Percentiles rank a stretch among this genome's conserved stretches.
Evolutionary conservation across 2,113 vertebrate species (phyloP).

Genomic region (Syngnathus scovelli): DNA sequence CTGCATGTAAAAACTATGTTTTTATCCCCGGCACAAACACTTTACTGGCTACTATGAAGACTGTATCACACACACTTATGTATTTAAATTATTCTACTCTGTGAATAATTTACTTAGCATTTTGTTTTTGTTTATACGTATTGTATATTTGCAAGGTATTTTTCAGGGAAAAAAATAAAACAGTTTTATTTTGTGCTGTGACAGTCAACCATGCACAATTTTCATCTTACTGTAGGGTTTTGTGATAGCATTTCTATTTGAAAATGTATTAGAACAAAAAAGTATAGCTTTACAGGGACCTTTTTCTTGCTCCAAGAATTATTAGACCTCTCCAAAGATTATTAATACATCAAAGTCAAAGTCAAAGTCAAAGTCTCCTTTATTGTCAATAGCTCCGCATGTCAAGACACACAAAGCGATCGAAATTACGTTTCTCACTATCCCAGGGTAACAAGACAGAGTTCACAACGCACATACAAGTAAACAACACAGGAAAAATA

Average conservation of each 20-base stretch:
- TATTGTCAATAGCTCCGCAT: too few species aligned
- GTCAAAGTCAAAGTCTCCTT: too few species aligned
- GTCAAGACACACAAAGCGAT: too few species aligned
- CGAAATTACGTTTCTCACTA: too few species aligned
- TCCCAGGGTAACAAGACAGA: too few species aligned
- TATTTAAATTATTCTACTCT: background rate
- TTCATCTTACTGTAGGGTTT: background rate
- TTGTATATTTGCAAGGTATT: background rate
- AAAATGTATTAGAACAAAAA: background rate
- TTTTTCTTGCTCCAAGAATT: too few species aligned
- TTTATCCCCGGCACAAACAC: slow-evolving; percentile 22
- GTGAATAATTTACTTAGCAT: background rate
- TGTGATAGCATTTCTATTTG: background rate
- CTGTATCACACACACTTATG: background rate
- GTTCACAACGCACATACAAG: too few species aligned
- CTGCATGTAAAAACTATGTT: slow-evolving; percentile 1
- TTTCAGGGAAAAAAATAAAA: background rate
- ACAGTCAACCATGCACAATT: background rate
- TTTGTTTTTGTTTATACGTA: background rate
- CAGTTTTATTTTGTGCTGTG: background rate
- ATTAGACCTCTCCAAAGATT: too few species aligned
- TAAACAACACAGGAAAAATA: too few species aligned
- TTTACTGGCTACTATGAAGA: slow-evolving; percentile 21
- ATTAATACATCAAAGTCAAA: too few species aligned
- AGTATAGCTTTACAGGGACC: background rate